Base-by-base conservation (phyloP, 2,888 invertebrate species). In the Drosophila monieri region DNA sequence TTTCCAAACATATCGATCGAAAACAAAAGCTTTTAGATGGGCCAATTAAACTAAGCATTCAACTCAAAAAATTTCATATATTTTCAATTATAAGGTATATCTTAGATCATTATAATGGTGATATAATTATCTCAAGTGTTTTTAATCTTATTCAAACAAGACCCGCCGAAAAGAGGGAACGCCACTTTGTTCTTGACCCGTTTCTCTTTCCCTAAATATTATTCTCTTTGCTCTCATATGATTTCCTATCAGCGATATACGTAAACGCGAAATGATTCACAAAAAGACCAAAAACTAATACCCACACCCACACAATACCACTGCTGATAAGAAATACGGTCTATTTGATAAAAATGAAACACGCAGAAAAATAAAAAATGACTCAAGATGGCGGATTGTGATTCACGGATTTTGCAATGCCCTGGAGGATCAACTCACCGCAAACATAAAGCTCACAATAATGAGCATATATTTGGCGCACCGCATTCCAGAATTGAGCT, bases 401-500 rank as follows among this genome's bases (percentile, higher is more conserved):
- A 81, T 69, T 86, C 76, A 84, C 53, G 21, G 21, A 25, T 10
- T 23, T 15, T 30, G 10, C 18, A 10, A 41, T 18, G 41, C 10
- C 18, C 15, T 41, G 12, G 2, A 49, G 37, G 44, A 52, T 43
- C 23, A 32, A 94, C 95, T 95, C 90, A 96, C 96, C 92, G 95
- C 94, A 91, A 96, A 96, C 90, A 96, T 94, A 25, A 95, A 93
- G 89, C 96, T 96, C 80, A 96, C 95, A 78, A 94, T 93, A 84
- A 96, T 93, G 74, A 96, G 92, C 92, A 96, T 93, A 88, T 95
- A 96, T 91, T 96, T 96, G 64, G 96, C 95, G 88, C 95, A 93
- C 89, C 92, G 94, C 95, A 95, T 95, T 79, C 95, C 95, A 25
- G 94, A 92, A 90, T 94, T 94, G 64, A 93, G 87, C 76, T 92